These are phyloP conservation scores for Hirudinaria manillensis DNA, from an alignment of 2,888 invertebrate genomes.

Conservation along the genomic window DNA sequence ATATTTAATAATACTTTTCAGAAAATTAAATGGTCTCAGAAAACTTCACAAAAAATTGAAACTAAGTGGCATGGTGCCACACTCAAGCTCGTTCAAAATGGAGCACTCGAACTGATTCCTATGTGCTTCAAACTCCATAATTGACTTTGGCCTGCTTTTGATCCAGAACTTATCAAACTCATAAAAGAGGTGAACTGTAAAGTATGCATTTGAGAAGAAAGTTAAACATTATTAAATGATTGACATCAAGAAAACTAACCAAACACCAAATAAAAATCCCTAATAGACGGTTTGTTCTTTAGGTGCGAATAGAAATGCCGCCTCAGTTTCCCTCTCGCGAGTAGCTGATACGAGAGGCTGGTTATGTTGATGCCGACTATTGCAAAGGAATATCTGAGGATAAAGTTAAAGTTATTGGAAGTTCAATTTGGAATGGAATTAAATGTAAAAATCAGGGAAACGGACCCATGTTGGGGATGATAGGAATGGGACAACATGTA, in stretches of 20 bases:
- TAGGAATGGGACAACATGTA: slow-evolving; percentile 79
- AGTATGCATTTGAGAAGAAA: too few species aligned
- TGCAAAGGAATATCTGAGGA: slow-evolving; percentile 57
- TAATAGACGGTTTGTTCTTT: neutral
- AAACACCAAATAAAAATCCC: slow-evolving; percentile 17
- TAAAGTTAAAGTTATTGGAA: neutral
- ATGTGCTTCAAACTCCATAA: slow-evolving; percentile 89
- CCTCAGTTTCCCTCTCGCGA: slow-evolving; percentile 50
- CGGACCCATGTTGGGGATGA: slow-evolving; percentile 82
- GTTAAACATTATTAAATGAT: neutral
- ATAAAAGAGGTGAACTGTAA: slow-evolving; percentile 70
- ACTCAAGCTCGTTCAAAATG: slow-evolving; percentile 33
- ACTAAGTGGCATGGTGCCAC: slow-evolving; percentile 26
- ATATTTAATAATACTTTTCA: too few species aligned
- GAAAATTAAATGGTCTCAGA: too few species aligned
- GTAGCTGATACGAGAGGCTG: slow-evolving; percentile 75
- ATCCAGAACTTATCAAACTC: slow-evolving; percentile 94
- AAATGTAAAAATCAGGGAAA: slow-evolving; percentile 51
- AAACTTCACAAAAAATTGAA: slow-evolving; percentile 15
- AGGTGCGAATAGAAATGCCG: slow-evolving; percentile 4
- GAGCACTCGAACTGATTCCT: slow-evolving; percentile 66
- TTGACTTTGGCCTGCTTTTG: slow-evolving; percentile 78
- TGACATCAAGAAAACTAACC: neutral
- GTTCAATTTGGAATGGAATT: slow-evolving; percentile 69
- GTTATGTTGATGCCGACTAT: slow-evolving; percentile 84